Evolutionary conservation across 2,888 invertebrate species (phyloP), one percentile per base, ranked within the genome.

Genomic region (Bellardia bayeri): DNA sequence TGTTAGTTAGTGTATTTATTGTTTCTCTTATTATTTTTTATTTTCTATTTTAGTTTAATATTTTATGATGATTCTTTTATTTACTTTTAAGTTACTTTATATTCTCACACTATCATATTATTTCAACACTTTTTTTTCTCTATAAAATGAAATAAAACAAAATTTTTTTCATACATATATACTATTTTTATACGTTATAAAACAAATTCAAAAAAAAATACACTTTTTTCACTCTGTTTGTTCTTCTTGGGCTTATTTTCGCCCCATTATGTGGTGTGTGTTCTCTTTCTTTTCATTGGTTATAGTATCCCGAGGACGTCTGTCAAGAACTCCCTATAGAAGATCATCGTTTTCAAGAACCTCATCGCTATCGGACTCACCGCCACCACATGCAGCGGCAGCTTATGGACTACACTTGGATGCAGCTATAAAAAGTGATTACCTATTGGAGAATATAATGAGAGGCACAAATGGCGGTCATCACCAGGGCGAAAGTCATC

Each of bases 181-280:
- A 37, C 7, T 51, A 16, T 69, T 80, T 63, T 69, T 69, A 56
- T 69, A 54, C 58, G 13, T 5, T 54, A 51, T 54, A 71, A 49
- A 58, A 4, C 33, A 81, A 82, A 23, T 66, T 66, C n/a, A 74
- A 51, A 61, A 79, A 74, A 74, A 79, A 71, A 58, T 80, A 79
- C 66, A 82, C 84, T 82, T 71, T 82, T 85, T 79, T 87, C 85
- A 89, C 88, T 91, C 91, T 92, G 90, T 91, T 91, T 91, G 88
- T 90, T 89, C 89, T 91, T 90, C 92, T 90, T 93, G 93, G 94
- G 94, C 94, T 94, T 92, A 94, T 92, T 92, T 93, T 93, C 91
- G 94, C 93, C 94, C 93, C 92, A 91, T 92, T 92, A 91, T 92
- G 93, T 94, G 93, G 93, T 93, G 92, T 92, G 91, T 92, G 91